phyloP scores from a whole-genome alignment of 2,797 vertebrate genomes.

The Notolepis coatsorum region DNA sequence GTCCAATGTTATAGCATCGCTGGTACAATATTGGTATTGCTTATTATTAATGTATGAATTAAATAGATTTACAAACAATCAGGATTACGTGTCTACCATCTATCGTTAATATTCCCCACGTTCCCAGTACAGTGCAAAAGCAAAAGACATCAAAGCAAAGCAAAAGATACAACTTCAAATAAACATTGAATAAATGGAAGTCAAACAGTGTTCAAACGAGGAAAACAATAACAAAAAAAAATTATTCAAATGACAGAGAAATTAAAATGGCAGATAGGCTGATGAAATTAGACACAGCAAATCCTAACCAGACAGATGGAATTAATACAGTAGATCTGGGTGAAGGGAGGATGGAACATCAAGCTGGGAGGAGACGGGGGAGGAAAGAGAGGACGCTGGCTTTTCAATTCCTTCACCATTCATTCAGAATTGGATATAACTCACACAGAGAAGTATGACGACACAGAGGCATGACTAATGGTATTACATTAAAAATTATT shows the following conservation, averaged over 20 bases:
- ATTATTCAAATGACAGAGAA: constrained; percentile 17
- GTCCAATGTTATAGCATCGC: too few species aligned
- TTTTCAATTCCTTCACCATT: constrained; percentile 47
- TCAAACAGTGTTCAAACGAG: constrained; percentile 36
- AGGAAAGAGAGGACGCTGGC: constrained; percentile 52
- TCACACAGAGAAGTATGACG: constrained; percentile 29
- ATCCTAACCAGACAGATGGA: constrained; percentile 60
- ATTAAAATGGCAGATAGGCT: constrained; percentile 50
- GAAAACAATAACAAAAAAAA: constrained; percentile 25
- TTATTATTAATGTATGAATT: constrained; percentile 12
- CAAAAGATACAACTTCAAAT: constrained; percentile 36
- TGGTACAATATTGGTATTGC: constrained; percentile 20
- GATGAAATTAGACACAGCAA: constrained; percentile 51
- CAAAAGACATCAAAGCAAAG: constrained; percentile 37
- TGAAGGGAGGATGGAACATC: constrained; percentile 45
- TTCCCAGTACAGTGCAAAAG: constrained; percentile 44
- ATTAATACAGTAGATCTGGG: constrained; percentile 68
- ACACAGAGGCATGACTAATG: constrained; percentile 56
- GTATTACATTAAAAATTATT: constrained; percentile 35
- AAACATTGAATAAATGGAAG: constrained; percentile 25
- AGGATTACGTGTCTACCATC: constrained; percentile 15
- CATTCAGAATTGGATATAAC: constrained; percentile 47
- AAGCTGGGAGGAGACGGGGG: constrained; percentile 45
- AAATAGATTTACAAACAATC: constrained; percentile 24
- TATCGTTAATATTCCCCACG: constrained; percentile 40